phyloP scores from a whole-genome alignment of 2,888 invertebrate species.

The Ethmia dodecea region DNA sequence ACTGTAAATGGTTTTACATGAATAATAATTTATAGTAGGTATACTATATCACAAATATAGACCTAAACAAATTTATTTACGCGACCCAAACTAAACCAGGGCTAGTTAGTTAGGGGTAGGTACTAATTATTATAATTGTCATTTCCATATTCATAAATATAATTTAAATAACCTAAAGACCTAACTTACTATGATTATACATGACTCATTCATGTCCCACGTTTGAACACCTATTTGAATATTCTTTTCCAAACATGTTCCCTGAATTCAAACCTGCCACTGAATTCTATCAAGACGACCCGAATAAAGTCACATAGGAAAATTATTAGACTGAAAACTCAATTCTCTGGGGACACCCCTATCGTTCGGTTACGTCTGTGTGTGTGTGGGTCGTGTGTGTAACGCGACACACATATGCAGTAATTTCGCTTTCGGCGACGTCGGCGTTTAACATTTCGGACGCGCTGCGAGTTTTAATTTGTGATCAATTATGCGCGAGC shows the following conservation, averaged over 20 bases:
- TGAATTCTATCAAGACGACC: slow-evolving; percentile 3
- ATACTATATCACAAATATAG: too few relatives aligned
- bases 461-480: slow-evolving; percentile 75
- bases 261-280: neutral
- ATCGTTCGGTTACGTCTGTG: slow-evolving; percentile 22
- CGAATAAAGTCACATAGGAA: slow-evolving; percentile 14
- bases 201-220: neutral
- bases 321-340: slow-evolving; percentile 17
- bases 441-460: slow-evolving; percentile 68
- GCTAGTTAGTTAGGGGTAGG: too few relatives aligned
- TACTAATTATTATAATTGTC: too few relatives aligned
- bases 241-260: too few relatives aligned
- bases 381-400: slow-evolving; percentile 32
- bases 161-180: too few relatives aligned
- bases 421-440: slow-evolving; percentile 68
- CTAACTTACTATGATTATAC: too few relatives aligned
- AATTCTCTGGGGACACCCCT: slow-evolving; percentile 24
- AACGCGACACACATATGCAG: slow-evolving; percentile 49
- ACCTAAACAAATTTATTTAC: too few relatives aligned
- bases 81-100: too few relatives aligned
- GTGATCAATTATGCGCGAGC: slow-evolving; percentile 77
- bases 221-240: neutral
- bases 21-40: slow-evolving; percentile 10
- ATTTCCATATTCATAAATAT: too few relatives aligned
- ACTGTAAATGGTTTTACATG: slow-evolving; percentile 7